Conservation (phyloP, 2,113 vertebrate genomes). For the Cebus imitator region DNA sequence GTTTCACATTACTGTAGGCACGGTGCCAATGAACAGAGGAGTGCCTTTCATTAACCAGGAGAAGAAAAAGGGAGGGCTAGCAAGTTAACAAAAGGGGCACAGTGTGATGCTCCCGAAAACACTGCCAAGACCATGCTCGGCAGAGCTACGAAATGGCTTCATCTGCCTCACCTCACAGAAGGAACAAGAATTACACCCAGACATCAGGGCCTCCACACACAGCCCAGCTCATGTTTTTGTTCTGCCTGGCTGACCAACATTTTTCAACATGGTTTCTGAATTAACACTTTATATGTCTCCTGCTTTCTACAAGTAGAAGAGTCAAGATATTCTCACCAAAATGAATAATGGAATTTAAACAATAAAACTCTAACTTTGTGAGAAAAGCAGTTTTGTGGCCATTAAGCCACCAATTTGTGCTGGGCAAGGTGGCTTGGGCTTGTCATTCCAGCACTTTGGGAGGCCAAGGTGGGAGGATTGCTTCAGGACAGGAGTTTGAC, state of each 20-base stretch:
- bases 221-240: not conserved
- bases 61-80: not conserved
- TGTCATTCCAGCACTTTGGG: too few relatives aligned
- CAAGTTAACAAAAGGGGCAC: slow-evolving; percentile 51
- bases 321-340: slow-evolving; percentile 49
- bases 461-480: too few relatives aligned
- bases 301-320: not conserved
- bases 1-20: not conserved
- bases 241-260: not conserved
- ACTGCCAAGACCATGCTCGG: slow-evolving; percentile 16
- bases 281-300: slow-evolving; percentile 24
- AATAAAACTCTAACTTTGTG: slow-evolving; percentile 2
- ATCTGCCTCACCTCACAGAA: not conserved
- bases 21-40: not conserved
- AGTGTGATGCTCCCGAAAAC: slow-evolving; percentile 19
- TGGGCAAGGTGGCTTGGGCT: too few relatives aligned
- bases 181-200: not conserved
- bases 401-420: slow-evolving; percentile 10
- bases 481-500: too few relatives aligned
- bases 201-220: not conserved
- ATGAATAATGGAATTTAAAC: not conserved
- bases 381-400: not conserved
- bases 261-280: not conserved
- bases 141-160: slow-evolving; percentile 45
- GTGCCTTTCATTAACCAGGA: slow-evolving; percentile 15